phyloP scores from a whole-genome alignment of 1,140 invertebrate species.

The Listronotus bonariensis region DNA sequence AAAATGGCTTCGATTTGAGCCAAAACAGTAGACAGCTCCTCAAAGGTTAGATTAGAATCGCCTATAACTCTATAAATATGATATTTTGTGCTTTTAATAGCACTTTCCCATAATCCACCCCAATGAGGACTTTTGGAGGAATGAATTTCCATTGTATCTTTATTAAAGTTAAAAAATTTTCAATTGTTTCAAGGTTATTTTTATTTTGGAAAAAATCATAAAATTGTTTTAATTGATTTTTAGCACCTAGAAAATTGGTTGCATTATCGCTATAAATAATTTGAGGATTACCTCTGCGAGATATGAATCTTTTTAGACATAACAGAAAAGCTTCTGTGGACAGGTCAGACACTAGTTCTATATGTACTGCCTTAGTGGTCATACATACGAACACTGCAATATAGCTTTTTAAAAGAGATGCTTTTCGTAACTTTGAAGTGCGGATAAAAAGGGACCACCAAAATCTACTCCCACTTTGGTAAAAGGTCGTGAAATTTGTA shows the following conservation, averaged over 20 bases:
- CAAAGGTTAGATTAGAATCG: slow-evolving; percentile 28
- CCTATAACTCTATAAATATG: slow-evolving; percentile 36
- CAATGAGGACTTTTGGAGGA: slow-evolving; percentile 50
- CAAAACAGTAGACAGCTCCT: slow-evolving; percentile 46
- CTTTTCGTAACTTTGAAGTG: too few species aligned
- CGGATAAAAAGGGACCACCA: neutral
- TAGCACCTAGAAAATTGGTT: neutral
- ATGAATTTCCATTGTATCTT: slow-evolving; percentile 56
- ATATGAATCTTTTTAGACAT: neutral
- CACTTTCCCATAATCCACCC: slow-evolving; percentile 52
- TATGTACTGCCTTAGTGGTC: slow-evolving; percentile 1
- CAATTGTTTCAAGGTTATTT: neutral
- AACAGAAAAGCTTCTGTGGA: neutral
- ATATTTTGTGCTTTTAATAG: slow-evolving; percentile 31
- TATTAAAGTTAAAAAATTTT: neutral
- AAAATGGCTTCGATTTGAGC: slow-evolving; percentile 50
- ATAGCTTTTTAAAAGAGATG: neutral
- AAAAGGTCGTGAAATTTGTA: neutral
- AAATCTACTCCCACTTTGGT: neutral
- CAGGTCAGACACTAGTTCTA: slow-evolving; percentile 1
- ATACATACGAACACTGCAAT: neutral
- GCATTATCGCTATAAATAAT: slow-evolving; percentile 10
- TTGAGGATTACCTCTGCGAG: slow-evolving; percentile 3
- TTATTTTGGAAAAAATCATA: neutral
- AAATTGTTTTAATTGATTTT: neutral